Evolutionary conservation across 2,113 vertebrate genomes (phyloP).

Genomic region (Pseudorectes ferrugineus): DNA sequence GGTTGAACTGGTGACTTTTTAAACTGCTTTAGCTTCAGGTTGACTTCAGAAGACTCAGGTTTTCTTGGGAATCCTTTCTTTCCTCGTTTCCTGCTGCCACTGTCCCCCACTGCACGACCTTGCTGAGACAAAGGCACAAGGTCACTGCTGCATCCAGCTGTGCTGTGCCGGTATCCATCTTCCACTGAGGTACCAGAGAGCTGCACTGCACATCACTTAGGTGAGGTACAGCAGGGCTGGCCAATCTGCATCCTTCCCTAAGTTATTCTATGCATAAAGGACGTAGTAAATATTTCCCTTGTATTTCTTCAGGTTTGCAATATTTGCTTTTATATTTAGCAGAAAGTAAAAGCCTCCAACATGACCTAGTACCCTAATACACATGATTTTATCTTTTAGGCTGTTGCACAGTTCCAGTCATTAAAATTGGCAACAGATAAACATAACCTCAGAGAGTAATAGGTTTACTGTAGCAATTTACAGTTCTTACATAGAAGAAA

Average conservation of each 20-base stretch:
- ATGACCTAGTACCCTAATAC: background rate
- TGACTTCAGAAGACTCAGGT: background rate
- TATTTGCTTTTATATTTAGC: background rate
- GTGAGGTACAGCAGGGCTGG: background rate
- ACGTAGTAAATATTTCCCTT: background rate
- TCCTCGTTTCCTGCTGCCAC: background rate
- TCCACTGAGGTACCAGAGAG: background rate
- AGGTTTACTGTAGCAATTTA: background rate
- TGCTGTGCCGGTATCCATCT: background rate
- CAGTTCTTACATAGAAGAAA: background rate
- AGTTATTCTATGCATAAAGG: background rate
- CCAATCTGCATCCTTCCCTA: background rate
- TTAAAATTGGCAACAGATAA: background rate
- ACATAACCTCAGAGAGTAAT: background rate
- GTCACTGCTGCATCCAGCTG: background rate
- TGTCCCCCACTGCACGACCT: fast-evolving
- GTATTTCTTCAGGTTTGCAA: background rate
- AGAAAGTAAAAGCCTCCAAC: background rate
- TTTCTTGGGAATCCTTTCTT: background rate
- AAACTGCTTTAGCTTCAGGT: background rate
- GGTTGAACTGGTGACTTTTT: background rate
- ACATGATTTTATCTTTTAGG: background rate
- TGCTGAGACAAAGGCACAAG: background rate
- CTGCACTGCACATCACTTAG: background rate
- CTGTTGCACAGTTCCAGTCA: background rate